Conservation (phyloP, 2,797 vertebrate species). For the Pseudochaenichthys georgianus region DNA sequence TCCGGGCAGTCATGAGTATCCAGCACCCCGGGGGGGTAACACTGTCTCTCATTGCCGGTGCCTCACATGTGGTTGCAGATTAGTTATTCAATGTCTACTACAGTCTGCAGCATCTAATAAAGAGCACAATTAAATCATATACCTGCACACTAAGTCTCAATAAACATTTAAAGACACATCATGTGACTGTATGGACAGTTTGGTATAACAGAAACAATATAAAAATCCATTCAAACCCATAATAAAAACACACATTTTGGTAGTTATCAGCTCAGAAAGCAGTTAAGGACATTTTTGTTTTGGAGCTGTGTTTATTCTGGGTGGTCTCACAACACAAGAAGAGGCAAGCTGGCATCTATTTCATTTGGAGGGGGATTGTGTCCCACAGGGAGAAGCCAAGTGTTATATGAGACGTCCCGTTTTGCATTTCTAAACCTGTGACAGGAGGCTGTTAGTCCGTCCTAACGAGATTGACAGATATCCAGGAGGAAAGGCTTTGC, state of each 20-base stretch:
- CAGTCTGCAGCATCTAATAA: slow-evolving; percentile 40
- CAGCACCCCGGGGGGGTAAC: slow-evolving; percentile 60
- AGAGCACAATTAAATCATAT: slow-evolving; percentile 30
- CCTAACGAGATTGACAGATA: slow-evolving; percentile 56
- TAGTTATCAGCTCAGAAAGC: slow-evolving; percentile 27
- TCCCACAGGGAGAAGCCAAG: slow-evolving; percentile 77
- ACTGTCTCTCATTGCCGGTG: slow-evolving; percentile 62
- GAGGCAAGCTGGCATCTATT: slow-evolving; percentile 71
- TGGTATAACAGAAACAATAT: background rate
- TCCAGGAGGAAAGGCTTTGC: slow-evolving; percentile 25
- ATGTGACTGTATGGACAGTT: slow-evolving; percentile 16
- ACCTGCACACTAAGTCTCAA: slow-evolving; percentile 20
- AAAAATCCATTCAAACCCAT: slow-evolving; percentile 13
- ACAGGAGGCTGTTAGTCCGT: slow-evolving; percentile 60
- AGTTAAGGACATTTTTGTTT: slow-evolving; percentile 53
- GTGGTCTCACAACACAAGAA: slow-evolving; percentile 79
- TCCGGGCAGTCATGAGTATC: slow-evolving; percentile 77
- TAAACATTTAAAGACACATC: slow-evolving; percentile 32
- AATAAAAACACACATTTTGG: slow-evolving; percentile 18
- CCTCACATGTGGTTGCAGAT: slow-evolving; percentile 72
- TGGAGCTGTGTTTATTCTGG: slow-evolving; percentile 68
- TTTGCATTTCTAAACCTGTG: slow-evolving; percentile 72
- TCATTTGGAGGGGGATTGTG: slow-evolving; percentile 54
- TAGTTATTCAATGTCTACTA: slow-evolving; percentile 46
- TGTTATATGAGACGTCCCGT: slow-evolving; percentile 78